phyloP scores from a whole-genome alignment of 2,888 invertebrate genomes.

The Drosophila meridiana region DNA sequence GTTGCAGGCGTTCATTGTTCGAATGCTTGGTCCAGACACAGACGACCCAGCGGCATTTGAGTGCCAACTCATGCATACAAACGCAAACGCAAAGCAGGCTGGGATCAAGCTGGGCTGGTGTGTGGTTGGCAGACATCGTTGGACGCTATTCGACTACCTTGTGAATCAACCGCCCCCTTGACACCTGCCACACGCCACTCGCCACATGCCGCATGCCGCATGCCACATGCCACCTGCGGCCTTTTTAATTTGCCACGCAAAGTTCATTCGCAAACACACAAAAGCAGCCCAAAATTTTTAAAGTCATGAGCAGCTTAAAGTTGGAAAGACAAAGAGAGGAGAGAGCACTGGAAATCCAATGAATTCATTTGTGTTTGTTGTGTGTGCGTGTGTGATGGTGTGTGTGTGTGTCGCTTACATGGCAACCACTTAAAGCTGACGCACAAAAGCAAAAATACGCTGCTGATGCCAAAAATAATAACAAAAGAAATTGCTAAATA shows the following conservation, averaged over 20 bases:
- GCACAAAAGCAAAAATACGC: conserved; percentile 52
- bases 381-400: conserved; percentile 11
- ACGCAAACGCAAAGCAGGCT: conserved; percentile 7
- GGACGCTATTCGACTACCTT: conserved; percentile 53
- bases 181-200: conserved; percentile 37
- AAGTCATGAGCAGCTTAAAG: conserved; percentile 69
- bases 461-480: conserved; percentile 73
- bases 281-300: conserved; percentile 52
- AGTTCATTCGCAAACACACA: conserved; percentile 74
- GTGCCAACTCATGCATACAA: conserved; percentile 58
- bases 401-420: conserved; percentile 26
- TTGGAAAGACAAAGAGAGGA: conserved; percentile 25
- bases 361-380: conserved; percentile 54
- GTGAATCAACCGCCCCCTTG: conserved; percentile 45
- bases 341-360: conserved; percentile 42
- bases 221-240: conserved; percentile 73
- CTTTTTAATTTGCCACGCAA: conserved; percentile 81
- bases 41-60: conserved; percentile 67
- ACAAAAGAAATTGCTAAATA: conserved; percentile 81
- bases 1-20: conserved; percentile 61
- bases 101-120: conserved; percentile 4
- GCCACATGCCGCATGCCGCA: conserved; percentile 15
- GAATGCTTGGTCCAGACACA: conserved; percentile 52
- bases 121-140: conserved; percentile 8
- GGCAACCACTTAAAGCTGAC: conserved; percentile 68